Base-by-base conservation (phyloP, 1,140 invertebrate species). In the Trichomalopsis sarcophagae region DNA sequence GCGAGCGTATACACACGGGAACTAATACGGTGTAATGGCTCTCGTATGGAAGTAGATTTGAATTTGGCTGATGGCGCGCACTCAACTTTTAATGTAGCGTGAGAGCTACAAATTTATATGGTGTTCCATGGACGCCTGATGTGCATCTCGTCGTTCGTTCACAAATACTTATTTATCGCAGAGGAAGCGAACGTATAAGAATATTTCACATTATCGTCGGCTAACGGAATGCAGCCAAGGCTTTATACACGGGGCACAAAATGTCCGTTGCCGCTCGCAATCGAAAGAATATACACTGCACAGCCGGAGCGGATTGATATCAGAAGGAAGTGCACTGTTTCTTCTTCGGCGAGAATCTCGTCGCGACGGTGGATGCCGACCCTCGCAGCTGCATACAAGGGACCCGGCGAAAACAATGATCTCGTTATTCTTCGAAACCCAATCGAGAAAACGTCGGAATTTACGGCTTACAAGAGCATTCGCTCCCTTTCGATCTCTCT, bases 371-470 rank as follows among this genome's bases (percentile, higher is more conserved):
- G 4, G 50, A 21, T 21, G 1, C 14, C 50, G 33, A 36, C 50
- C 17, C 50, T 17, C 44, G 50, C 50, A 10, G 36, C 30, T 62
- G 77, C 27, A 30, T 3, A n/a, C 68, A 4, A 71, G 9, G 14
- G 27, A 27, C 10, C 68, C 13, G 33, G 33, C 68, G 77, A 88
- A 88, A 90, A 90, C 91, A 91, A 91, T 91, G 90, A 90, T 91
- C 89, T 91, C 91, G 89, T 91, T 91, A 91, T 89, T 91, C 89
- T 89, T 88, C 82, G 80, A 86, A 77, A 62, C 23, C 77, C 84
- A 82, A 90, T 90, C 88, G 88, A 89, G 88, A 88, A 90, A 90
- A 88, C 87, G 88, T 89, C 85, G 82, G 76, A 86, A 90, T 89
- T 90, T 89, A 90, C 88, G 88, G 84, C 86, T 84, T 85, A 87